Percentiles rank a stretch among this genome's conserved stretches.
phyloP scores from a whole-genome alignment of 2,113 vertebrate genomes.

The Monarcha castaneiventris region DNA sequence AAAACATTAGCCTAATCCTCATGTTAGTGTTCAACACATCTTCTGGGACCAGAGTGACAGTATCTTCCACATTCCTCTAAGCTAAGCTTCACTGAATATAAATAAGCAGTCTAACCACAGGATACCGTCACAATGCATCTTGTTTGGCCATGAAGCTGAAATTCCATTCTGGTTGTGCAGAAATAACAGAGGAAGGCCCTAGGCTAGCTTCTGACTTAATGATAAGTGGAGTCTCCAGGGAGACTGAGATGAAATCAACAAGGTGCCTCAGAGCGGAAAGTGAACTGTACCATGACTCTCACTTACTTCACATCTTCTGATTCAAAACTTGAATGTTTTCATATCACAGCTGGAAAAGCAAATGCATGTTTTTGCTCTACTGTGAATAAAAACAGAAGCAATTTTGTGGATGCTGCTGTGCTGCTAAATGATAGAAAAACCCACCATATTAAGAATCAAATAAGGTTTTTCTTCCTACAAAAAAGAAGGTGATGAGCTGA shows the following conservation, averaged over 20 bases:
- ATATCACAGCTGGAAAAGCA: neutral
- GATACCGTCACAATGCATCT: neutral
- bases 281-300: neutral
- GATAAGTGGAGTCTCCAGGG: neutral
- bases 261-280: neutral
- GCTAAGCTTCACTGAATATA: neutral
- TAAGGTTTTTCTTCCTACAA: neutral
- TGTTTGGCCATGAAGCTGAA: neutral
- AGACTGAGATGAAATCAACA: neutral
- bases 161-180: neutral
- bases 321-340: neutral
- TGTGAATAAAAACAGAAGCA: neutral
- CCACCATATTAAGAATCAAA: neutral
- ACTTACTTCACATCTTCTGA: neutral
- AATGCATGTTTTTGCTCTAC: neutral
- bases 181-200: neutral
- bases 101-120: neutral
- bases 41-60: neutral
- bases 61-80: neutral
- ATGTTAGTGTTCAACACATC: neutral
- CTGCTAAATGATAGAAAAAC: neutral
- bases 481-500: accelerated
- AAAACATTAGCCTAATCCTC: neutral
- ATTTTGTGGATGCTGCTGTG: neutral
- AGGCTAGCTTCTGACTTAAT: neutral